Evolutionary conservation across 1,140 invertebrate genomes (phyloP).

Genomic region (Drosophila bocqueti): DNA sequence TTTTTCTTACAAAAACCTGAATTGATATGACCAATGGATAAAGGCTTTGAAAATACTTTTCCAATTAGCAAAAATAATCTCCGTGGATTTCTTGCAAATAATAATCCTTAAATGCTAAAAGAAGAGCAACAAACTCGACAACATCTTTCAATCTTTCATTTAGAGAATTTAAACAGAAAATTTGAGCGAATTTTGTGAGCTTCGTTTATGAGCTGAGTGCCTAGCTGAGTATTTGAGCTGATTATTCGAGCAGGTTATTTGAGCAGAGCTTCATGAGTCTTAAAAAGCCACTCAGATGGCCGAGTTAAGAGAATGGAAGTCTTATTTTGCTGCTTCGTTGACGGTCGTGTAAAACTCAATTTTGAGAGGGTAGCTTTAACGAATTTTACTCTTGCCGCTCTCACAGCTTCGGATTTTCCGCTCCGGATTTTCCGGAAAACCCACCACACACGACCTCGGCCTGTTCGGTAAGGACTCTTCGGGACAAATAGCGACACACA

Average conservation of each 20-base stretch:
- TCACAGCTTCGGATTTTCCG: constrained; percentile 4
- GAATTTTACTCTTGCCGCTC: constrained; percentile 1
- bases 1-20: neutral
- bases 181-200: neutral
- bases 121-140: neutral
- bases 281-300: neutral
- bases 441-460: constrained; percentile 47
- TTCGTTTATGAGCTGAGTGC: neutral
- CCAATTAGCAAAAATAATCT: neutral
- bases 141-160: neutral
- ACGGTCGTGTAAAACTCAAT: neutral
- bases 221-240: neutral
- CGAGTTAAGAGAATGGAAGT: neutral
- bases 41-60: neutral
- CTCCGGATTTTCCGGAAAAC: constrained; percentile 19
- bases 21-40: neutral
- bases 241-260: neutral
- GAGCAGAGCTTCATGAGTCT: neutral
- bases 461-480: constrained; percentile 21
- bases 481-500: constrained; percentile 30
- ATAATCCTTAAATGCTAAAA: neutral
- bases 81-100: neutral
- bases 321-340: neutral
- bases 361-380: neutral
- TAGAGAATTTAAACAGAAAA: neutral